Percentiles rank a stretch among this genome's conserved stretches.
phyloP scores from a whole-genome alignment of 2,113 vertebrate genomes.

The Dasypus novemcinctus region DNA sequence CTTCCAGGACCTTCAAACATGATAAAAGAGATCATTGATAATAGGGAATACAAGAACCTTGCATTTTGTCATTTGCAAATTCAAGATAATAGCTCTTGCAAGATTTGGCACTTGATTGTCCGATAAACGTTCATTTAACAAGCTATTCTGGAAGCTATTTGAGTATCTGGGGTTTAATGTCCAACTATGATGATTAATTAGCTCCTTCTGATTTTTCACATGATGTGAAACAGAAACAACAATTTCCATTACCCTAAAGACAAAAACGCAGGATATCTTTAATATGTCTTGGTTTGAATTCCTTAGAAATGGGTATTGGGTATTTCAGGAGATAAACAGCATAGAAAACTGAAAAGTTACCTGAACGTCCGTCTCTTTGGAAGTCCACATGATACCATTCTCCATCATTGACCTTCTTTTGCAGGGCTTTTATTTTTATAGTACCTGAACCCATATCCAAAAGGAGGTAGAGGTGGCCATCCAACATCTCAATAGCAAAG shows the following conservation, averaged over 20 bases:
- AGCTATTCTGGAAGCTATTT: constrained; percentile 35
- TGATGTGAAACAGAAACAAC: neutral
- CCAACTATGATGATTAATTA: constrained; percentile 38
- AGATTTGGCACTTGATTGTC: constrained; percentile 70
- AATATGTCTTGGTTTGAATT: constrained; percentile 16
- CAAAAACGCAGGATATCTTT: neutral
- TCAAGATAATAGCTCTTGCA: constrained; percentile 63
- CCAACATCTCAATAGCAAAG: constrained; percentile 98
- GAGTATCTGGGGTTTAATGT: constrained; percentile 51
- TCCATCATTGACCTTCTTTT: constrained; percentile 98
- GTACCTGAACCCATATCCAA: constrained; percentile 99
- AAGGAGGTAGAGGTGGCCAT: constrained; percentile 96
- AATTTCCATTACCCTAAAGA: constrained; percentile 6
- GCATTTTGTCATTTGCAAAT: constrained; percentile 60
- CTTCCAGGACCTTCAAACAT: constrained; percentile 33
- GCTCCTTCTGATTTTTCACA: constrained; percentile 37
- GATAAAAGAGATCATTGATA: neutral
- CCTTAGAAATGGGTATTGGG: neutral
- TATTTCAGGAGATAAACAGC: fast-evolving
- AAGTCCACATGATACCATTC: constrained; percentile 99
- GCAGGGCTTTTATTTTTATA: constrained; percentile 95
- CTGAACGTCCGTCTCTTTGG: constrained; percentile 96
- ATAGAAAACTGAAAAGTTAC: constrained; percentile 79
- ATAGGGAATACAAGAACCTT: neutral
- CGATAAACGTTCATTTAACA: constrained; percentile 59